Conservation (phyloP, 2,797 vertebrate species). For the Danio kyathit region DNA sequence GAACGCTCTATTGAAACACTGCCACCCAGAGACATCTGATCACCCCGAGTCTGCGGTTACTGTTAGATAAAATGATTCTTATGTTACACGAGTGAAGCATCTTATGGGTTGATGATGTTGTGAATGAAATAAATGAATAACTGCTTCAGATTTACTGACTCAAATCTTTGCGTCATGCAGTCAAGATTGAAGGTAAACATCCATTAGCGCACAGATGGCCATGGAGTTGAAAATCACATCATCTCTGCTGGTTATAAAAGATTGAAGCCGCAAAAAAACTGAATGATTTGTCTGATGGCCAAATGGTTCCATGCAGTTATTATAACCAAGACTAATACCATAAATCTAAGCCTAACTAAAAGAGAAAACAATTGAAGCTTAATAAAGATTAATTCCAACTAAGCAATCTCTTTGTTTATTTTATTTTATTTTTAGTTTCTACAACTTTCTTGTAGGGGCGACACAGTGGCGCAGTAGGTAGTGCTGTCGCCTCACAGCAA, state of each 20-base stretch:
- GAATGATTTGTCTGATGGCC: neutral
- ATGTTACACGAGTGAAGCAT: neutral
- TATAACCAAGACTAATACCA: no score
- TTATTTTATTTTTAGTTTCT: no score
- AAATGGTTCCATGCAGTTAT: neutral
- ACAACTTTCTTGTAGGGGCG: no score
- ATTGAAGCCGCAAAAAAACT: neutral
- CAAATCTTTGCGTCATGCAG: neutral
- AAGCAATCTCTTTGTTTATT: no score
- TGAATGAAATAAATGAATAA: neutral
- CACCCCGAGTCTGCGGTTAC: neutral
- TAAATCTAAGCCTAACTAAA: no score
- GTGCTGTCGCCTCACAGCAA: no score
- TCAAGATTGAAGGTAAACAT: neutral
- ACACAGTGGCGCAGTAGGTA: no score
- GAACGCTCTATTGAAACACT: constrained; percentile 15
- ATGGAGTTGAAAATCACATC: neutral
- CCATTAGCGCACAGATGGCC: neutral
- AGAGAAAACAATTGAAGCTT: no score
- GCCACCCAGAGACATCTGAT: constrained; percentile 28
- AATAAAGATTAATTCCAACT: no score
- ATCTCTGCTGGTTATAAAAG: neutral
- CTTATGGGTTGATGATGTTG: neutral
- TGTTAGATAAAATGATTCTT: neutral
- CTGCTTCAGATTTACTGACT: neutral